phyloP scores from a whole-genome alignment of 2,113 vertebrate species.

The Chamaea fasciata region DNA sequence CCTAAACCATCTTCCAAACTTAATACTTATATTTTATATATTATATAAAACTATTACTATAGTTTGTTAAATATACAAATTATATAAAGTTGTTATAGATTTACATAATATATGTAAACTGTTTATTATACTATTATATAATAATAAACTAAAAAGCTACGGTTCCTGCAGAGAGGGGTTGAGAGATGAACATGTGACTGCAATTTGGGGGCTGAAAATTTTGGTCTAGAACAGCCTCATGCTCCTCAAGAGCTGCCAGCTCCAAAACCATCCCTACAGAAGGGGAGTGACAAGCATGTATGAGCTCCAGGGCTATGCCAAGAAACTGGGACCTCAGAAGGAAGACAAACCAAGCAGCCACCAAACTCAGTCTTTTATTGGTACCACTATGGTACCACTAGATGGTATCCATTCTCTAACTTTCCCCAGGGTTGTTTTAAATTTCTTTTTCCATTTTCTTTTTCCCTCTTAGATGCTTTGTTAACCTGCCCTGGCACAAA shows the following conservation, averaged over 20 bases:
- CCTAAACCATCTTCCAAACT: background rate
- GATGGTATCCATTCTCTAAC: conserved; percentile 7
- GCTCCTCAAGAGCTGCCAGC: background rate
- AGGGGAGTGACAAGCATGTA: background rate
- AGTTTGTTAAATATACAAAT: background rate
- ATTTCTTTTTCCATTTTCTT: too few species aligned
- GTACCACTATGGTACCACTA: background rate
- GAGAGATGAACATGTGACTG: too few species aligned
- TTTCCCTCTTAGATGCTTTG: background rate
- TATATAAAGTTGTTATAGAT: too few species aligned
- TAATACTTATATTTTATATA: background rate
- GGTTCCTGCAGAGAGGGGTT: accelerated
- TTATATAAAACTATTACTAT: background rate
- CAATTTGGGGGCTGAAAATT: background rate
- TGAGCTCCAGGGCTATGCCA: background rate
- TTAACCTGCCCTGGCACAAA: background rate
- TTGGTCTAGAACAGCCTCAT: accelerated
- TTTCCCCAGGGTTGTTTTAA: background rate
- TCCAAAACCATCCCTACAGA: background rate
- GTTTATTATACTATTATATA: too few species aligned
- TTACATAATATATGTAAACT: too few species aligned
- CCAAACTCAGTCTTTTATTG: background rate
- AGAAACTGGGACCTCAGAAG: background rate
- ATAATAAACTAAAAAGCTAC: background rate
- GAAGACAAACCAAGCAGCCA: background rate